Evolutionary conservation across 1,140 invertebrate genomes (phyloP), one percentile per base, ranked within the genome.

Genomic region (Drosophila hydei): DNA sequence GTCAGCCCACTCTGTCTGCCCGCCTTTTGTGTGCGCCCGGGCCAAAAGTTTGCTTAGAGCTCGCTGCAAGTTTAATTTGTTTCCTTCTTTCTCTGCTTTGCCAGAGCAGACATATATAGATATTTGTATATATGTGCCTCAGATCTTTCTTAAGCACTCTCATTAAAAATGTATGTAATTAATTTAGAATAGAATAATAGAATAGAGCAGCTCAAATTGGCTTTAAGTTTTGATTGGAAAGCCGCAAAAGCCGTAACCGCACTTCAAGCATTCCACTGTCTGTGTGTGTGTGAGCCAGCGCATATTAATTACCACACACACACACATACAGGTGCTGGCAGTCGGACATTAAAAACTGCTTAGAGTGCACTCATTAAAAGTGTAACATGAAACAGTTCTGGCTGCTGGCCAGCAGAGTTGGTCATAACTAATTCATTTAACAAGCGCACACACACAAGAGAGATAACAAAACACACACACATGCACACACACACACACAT

Each of bases 391-490:
- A 61, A 56, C 58, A 56, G 58, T 68, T 72, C 58, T 69, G 56
- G 38, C 58, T 69, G 56, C 27, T 45, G 11, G 61, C 45, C 36
- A 30, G 43, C 48, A 62, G 45, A 63, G 77, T 38, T 58, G 70
- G 70, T 72, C 74, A 87, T 87, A 79, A 72, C 77, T 85, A 87
- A 87, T 85, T 81, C 83, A 87, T 87, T 87, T 87, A 87, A 50
- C 77, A 70, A 74, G 48, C 76, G 40, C 51, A 52, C 59, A 43
- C 61, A 74, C 50, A 73, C 9, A 11, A 30, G 48, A 18, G 23
- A 58, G 14, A 11, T 11, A 42, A 25, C 27, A 30, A 33, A 12
- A 19, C 43, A 45, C 21, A 30, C 30, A 52, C 38, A 56, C 27
- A 51, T 6, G 48, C n/a, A 38, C 27, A 55, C 19, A 50, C 21